Conservation (phyloP, 2,888 invertebrate species). For the Nemotelus pantherinus region DNA sequence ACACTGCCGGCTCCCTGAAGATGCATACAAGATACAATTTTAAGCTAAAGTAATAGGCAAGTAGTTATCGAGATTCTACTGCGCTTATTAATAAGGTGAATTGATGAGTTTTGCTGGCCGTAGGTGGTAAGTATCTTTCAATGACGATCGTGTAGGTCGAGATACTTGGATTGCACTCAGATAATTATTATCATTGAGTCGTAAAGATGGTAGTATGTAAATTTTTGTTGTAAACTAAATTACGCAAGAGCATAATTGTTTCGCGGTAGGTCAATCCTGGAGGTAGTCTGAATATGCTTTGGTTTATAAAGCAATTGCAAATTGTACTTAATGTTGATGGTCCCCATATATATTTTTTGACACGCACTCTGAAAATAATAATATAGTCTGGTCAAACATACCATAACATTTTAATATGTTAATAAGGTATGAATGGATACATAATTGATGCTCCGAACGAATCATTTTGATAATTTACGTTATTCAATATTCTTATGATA, state of each 20-base stretch:
- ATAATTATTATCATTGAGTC: slow-evolving; percentile 28
- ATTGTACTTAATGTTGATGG: too few species aligned
- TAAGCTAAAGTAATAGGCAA: slow-evolving; percentile 29
- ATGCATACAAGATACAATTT: neutral
- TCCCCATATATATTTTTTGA: too few species aligned
- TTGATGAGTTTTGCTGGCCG: slow-evolving; percentile 15
- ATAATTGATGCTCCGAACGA: too few species aligned
- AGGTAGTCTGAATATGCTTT: too few species aligned
- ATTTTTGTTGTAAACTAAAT: slow-evolving; percentile 1
- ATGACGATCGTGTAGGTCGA: slow-evolving; percentile 32
- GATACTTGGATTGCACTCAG: slow-evolving; percentile 19
- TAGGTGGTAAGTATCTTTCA: slow-evolving; percentile 31
- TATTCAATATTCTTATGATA: too few species aligned
- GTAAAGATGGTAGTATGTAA: slow-evolving; percentile 13
- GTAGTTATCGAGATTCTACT: slow-evolving; percentile 36
- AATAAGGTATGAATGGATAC: too few species aligned
- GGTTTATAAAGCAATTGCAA: too few species aligned
- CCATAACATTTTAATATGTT: too few species aligned
- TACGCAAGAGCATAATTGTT: slow-evolving; percentile 20
- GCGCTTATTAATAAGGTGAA: slow-evolving; percentile 35
- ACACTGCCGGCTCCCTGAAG: slow-evolving; percentile 21
- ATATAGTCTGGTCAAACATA: too few species aligned
- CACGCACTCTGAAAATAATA: too few species aligned
- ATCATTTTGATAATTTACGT: too few species aligned
- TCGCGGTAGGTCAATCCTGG: slow-evolving; percentile 16